Percentiles rank a stretch among this genome's conserved stretches.
phyloP scores from a whole-genome alignment of 1,140 invertebrate genomes.

The Drosophila repleta region DNA sequence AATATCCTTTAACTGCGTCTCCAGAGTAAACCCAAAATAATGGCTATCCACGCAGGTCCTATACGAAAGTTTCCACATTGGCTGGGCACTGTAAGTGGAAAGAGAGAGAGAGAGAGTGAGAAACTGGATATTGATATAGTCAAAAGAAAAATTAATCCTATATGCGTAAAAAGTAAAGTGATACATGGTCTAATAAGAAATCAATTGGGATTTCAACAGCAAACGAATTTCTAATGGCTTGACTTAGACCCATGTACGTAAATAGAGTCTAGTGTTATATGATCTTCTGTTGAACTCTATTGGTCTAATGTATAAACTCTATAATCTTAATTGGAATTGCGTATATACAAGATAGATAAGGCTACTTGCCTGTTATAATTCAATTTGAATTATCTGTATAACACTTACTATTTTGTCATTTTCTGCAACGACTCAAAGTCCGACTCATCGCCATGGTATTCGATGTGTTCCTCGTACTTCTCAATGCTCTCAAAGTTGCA shows the following conservation, averaged over 20 bases:
- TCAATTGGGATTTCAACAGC: too few relatives aligned
- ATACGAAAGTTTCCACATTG: slow-evolving; percentile 63
- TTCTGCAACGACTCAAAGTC: slow-evolving; percentile 64
- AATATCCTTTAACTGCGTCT: slow-evolving; percentile 48
- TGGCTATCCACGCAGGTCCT: slow-evolving; percentile 72
- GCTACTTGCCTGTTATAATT: not conserved
- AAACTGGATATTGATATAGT: not conserved
- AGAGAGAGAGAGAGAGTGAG: not conserved
- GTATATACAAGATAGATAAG: too few relatives aligned
- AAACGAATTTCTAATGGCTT: too few relatives aligned
- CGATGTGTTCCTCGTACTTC: slow-evolving; percentile 74
- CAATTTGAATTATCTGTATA: not conserved
- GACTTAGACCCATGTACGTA: too few relatives aligned
- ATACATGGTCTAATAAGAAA: too few relatives aligned
- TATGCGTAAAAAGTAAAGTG: too few relatives aligned
- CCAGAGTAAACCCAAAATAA: slow-evolving; percentile 76
- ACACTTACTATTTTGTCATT: slow-evolving; percentile 63
- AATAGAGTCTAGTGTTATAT: too few relatives aligned
- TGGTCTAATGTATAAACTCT: too few relatives aligned
- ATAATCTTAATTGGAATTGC: too few relatives aligned
- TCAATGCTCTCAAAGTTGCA: slow-evolving; percentile 68
- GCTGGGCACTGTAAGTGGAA: slow-evolving; percentile 32
- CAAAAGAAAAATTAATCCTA: too few relatives aligned
- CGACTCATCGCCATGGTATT: slow-evolving; percentile 71
- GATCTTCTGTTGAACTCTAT: too few relatives aligned